Evolutionary conservation across 2,113 vertebrate species (phyloP).

Genomic region (Rynchops niger): DNA sequence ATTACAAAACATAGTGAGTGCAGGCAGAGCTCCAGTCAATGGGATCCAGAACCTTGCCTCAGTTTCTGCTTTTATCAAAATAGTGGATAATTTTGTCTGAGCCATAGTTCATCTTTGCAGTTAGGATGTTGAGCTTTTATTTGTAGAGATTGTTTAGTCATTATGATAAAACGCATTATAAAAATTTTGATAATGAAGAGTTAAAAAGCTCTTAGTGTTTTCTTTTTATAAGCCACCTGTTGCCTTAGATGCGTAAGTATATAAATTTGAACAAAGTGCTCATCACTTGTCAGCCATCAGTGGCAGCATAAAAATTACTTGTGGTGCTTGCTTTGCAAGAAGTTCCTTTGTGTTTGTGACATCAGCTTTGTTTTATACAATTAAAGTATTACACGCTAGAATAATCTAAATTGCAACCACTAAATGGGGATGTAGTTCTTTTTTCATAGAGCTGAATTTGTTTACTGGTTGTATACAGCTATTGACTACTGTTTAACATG

Average conservation of each 20-base stretch:
- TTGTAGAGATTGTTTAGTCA: conserved; percentile 46
- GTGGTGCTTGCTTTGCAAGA: conserved; percentile 84
- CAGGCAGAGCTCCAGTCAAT: background rate
- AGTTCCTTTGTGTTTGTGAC: conserved; percentile 89
- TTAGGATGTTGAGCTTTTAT: conserved; percentile 32
- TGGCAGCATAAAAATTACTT: conserved; percentile 86
- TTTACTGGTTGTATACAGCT: conserved; percentile 87
- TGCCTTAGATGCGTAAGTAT: conserved; percentile 73
- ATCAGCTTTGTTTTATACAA: conserved; percentile 94
- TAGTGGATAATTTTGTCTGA: background rate
- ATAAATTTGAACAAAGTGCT: conserved; percentile 83
- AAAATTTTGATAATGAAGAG: conserved; percentile 69
- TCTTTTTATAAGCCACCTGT: conserved; percentile 81
- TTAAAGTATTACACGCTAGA: conserved; percentile 96
- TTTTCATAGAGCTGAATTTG: conserved; percentile 86
- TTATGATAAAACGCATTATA: conserved; percentile 43
- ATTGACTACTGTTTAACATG: conserved; percentile 86
- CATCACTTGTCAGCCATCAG: conserved; percentile 86
- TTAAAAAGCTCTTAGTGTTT: conserved; percentile 72
- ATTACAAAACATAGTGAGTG: background rate
- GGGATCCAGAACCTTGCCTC: background rate
- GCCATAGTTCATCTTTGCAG: conserved; percentile 9
- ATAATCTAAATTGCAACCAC: conserved; percentile 90
- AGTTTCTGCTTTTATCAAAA: background rate
- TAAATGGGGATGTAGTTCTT: conserved; percentile 85